Conservation (phyloP, 2,113 vertebrate species). For the Neotoma lepida region DNA sequence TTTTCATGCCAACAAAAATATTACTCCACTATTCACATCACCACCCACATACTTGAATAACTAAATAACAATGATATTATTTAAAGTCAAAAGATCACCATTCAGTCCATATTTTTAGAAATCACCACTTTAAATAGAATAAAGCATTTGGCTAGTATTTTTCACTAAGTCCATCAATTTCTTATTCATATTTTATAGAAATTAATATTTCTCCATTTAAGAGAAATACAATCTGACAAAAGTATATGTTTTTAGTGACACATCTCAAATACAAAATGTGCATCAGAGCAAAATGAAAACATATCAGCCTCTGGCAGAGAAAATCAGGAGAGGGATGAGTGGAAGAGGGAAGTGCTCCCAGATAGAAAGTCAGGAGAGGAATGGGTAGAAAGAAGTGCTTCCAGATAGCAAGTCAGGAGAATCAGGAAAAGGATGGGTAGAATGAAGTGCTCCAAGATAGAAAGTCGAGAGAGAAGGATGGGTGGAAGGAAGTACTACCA, state of each 20-base stretch:
- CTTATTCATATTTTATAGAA: slow-evolving; percentile 19
- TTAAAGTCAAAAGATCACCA: slow-evolving; percentile 59
- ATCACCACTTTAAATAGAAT: not conserved
- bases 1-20: slow-evolving; percentile 53
- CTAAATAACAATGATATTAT: slow-evolving; percentile 34
- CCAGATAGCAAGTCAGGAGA: not conserved
- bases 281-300: slow-evolving; percentile 21
- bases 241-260: not conserved
- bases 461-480: too few species aligned
- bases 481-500: not conserved
- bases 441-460: not conserved
- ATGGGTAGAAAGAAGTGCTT: not conserved
- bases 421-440: not conserved
- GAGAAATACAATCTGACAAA: not conserved
- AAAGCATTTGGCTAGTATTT: not conserved
- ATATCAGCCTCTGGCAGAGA: not conserved
- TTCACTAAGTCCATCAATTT: not conserved
- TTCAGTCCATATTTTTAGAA: slow-evolving; percentile 47
- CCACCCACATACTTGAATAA: slow-evolving; percentile 33
- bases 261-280: not conserved
- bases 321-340: not conserved
- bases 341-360: not conserved
- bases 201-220: slow-evolving; percentile 41
- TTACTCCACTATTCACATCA: not conserved
- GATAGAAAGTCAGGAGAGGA: not conserved